A percentile compares a stretch with the other conserved stretches of the same genome.
Evolutionary conservation across 2,797 vertebrate species (phyloP).

Genomic region (Ara ararauna): DNA sequence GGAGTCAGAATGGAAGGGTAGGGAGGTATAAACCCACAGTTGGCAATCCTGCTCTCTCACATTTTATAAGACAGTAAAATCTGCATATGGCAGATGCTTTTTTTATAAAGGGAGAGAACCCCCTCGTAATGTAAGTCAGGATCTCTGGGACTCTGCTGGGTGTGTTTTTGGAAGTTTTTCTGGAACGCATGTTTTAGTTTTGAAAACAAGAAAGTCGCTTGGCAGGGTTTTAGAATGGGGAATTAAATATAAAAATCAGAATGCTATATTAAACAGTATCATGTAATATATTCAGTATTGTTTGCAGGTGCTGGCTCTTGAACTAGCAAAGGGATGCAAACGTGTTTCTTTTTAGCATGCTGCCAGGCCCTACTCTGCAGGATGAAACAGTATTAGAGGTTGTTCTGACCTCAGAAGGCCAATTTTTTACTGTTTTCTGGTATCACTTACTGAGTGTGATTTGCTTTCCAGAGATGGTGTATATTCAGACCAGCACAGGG

Average conservation of each 20-base stretch:
- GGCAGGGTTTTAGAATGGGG: conserved; percentile 24
- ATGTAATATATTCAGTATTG: not conserved
- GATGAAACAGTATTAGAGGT: not conserved
- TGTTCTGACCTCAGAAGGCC: not conserved
- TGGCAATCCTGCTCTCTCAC: conserved; percentile 31
- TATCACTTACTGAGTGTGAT: not conserved
- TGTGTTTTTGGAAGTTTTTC: conserved; percentile 30
- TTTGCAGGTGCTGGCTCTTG: conserved; percentile 8
- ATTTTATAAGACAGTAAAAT: conserved; percentile 41
- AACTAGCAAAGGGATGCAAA: not conserved
- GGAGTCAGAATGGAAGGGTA: conserved; percentile 11
- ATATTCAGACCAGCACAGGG: not conserved
- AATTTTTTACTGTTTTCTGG: not conserved
- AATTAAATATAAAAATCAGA: conserved; percentile 29
- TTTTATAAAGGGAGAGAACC: conserved; percentile 36
- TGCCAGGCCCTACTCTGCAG: not conserved
- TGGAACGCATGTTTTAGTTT: conserved; percentile 34
- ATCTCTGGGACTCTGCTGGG: conserved; percentile 33
- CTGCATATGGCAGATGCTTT: conserved; percentile 41
- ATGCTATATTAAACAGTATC: not conserved
- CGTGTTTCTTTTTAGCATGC: not conserved
- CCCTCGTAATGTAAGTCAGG: conserved; percentile 26
- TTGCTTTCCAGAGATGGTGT: not conserved
- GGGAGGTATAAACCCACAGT: not conserved
- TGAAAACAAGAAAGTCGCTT: not conserved